Base-by-base conservation (phyloP, 2,113 vertebrate genomes). In the Stigmatopora nigra region DNA sequence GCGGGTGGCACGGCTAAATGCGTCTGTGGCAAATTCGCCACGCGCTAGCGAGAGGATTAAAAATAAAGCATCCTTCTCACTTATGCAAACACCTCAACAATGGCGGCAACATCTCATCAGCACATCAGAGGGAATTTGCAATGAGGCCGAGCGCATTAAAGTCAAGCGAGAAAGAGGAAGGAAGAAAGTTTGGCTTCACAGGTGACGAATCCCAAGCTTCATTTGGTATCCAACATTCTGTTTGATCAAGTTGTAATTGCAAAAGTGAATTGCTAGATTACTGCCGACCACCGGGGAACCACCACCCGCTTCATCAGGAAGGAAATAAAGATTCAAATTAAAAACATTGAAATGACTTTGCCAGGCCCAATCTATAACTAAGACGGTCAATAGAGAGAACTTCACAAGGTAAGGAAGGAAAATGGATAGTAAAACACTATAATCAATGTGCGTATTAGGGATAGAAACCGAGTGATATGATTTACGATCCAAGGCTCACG, bases 1-100 rank as follows among this genome's bases (percentile, higher is more conserved):
- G 16, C 1, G 12, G 51, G n/a, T 55, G 70, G 70, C 16, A 76
- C 57, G 25, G 69, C 82, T 72, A 81, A 87, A 79, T 75, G 66
- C 70, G 71, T 72, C 67, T 66, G 59, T 60, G 64, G 73, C 68
- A 59, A 59, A 60, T 41, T 44, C 10, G n/a, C 36, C 8, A 31
- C 36, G 11, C 11, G 12, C 17, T 38, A 1, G 58, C 58, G 6
- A 1, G n/a, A 61, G 59, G n/a, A 22, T 45, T 61, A 22, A 45
- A 44, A 61, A 45, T 45, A 56, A 55, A 56, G 59, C 59, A 22
- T 61, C 36, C 38, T 60, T 60, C 57, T 60, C 59, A 19, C 59
- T 22, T 61, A 12, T 22, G 59, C 59, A 15, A 45, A 44, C 58
- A 60, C 58, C 58, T 61, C 58, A 7, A 59, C 57, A 41, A 59